Conservation (phyloP, 2,888 invertebrate species). For the Cinara cedri region DNA sequence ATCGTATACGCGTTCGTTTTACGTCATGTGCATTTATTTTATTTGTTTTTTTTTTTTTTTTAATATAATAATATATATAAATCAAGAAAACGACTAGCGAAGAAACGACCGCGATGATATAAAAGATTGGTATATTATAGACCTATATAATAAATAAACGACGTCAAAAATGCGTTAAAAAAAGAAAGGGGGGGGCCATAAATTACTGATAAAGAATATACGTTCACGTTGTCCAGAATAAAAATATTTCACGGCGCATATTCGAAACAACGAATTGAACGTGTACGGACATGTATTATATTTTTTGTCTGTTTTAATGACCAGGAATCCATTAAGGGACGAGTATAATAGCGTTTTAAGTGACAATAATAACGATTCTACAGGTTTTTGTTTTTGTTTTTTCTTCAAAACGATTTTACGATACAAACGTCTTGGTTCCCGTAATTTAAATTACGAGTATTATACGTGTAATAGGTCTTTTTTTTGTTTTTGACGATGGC, state of each 20-base stretch:
- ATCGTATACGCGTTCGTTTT: no score
- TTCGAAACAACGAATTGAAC: slow-evolving; percentile 16
- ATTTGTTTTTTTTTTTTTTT: no score
- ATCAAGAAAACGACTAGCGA: background rate
- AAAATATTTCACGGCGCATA: background rate
- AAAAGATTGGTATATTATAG: slow-evolving; percentile 19
- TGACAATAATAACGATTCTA: background rate
- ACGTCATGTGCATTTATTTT: background rate
- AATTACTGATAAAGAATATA: slow-evolving; percentile 43
- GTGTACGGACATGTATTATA: slow-evolving; percentile 15
- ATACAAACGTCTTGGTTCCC: slow-evolving; percentile 15
- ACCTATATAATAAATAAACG: slow-evolving; percentile 27
- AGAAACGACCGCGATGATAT: slow-evolving; percentile 13
- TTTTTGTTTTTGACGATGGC: background rate
- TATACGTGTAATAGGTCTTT: background rate
- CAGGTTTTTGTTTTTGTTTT: no score
- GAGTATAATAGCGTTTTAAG: slow-evolving; percentile 30
- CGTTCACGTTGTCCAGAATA: background rate
- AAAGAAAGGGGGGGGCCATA: slow-evolving; percentile 1
- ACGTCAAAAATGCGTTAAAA: slow-evolving; percentile 49
- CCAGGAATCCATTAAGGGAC: slow-evolving; percentile 20
- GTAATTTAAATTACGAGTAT: slow-evolving; percentile 46
- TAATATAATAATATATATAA: slow-evolving; percentile 16
- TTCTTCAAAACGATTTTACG: slow-evolving; percentile 29
- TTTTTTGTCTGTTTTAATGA: slow-evolving; percentile 15